Conservation (phyloP, 1,140 invertebrate genomes). For the Neodiprion virginianus region DNA sequence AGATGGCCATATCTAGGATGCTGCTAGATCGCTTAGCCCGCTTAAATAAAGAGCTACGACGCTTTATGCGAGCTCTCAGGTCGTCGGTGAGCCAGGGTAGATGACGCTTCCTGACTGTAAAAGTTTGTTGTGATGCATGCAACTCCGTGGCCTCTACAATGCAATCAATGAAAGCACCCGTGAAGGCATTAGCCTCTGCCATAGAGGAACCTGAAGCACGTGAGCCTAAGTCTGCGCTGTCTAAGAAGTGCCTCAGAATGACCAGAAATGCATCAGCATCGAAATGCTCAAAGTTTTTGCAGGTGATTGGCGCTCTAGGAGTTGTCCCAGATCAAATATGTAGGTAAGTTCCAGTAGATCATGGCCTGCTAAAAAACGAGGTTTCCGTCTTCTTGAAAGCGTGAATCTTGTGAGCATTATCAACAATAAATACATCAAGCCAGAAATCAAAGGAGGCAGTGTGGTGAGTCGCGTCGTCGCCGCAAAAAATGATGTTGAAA, state of each 20-base stretch:
- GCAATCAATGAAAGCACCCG: too few relatives aligned
- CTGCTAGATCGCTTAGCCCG: not conserved
- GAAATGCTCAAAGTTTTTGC: too few relatives aligned
- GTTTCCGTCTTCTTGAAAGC: not conserved
- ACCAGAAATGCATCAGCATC: too few relatives aligned
- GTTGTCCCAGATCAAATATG: too few relatives aligned
- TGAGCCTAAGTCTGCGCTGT: too few relatives aligned
- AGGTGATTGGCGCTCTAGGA: too few relatives aligned
- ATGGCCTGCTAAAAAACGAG: not conserved
- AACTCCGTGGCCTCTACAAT: too few relatives aligned
- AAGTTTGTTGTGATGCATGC: too few relatives aligned
- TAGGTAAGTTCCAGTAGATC: not conserved
- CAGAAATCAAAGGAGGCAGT: not conserved
- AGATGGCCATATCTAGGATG: not conserved
- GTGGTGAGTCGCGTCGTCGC: not conserved
- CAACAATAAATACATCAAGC: slow-evolving; percentile 4
- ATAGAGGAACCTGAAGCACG: too few relatives aligned
- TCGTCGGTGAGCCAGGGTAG: not conserved
- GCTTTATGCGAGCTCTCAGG: not conserved
- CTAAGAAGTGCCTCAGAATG: too few relatives aligned
- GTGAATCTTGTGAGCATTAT: not conserved
- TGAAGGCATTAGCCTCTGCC: too few relatives aligned
- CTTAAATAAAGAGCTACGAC: slow-evolving; percentile 4
- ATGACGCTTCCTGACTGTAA: not conserved
- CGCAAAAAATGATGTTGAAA: too few relatives aligned